These are phyloP conservation scores for Caenorhabditis imperialis DNA, from an alignment of 2,888 invertebrate genomes.

Conservation along the genomic window DNA sequence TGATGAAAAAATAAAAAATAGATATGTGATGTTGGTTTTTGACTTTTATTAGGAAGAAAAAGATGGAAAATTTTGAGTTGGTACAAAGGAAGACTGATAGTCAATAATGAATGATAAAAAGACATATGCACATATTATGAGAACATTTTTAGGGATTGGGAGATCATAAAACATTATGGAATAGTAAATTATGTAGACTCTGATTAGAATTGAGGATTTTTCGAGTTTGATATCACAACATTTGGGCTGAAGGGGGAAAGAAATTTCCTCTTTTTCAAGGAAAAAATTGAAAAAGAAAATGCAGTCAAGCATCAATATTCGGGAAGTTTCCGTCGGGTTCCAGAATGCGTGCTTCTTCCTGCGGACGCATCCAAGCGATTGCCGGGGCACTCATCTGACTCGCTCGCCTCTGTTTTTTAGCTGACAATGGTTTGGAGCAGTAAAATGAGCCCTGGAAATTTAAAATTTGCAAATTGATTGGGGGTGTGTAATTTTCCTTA, in stretches of 20 bases:
- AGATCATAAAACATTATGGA: too few relatives aligned
- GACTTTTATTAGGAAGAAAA: too few relatives aligned
- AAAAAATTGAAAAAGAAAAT: background rate
- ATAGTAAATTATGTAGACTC: too few relatives aligned
- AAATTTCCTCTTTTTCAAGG: background rate
- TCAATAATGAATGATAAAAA: too few relatives aligned
- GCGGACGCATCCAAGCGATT: conserved; percentile 58
- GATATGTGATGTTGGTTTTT: too few relatives aligned
- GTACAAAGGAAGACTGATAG: background rate
- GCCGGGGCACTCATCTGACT: conserved; percentile 65
- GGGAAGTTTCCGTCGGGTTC: conserved; percentile 36
- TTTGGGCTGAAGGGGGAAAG: too few relatives aligned
- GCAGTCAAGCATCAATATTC: conserved; percentile 33
- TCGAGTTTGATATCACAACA: background rate
- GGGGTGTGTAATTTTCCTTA: too few relatives aligned
- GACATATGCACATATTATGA: background rate
- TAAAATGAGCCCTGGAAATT: conserved; percentile 62
- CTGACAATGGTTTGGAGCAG: conserved; percentile 59
- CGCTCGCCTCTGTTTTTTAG: conserved; percentile 50
- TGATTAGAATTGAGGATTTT: background rate
- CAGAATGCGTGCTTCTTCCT: conserved; percentile 50
- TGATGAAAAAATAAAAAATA: too few relatives aligned
- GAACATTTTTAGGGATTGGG: background rate
- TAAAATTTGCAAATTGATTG: too few relatives aligned
- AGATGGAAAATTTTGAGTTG: conserved; percentile 14